Base-by-base conservation (phyloP, 2,888 invertebrate genomes). In the Clostera curtula region DNA sequence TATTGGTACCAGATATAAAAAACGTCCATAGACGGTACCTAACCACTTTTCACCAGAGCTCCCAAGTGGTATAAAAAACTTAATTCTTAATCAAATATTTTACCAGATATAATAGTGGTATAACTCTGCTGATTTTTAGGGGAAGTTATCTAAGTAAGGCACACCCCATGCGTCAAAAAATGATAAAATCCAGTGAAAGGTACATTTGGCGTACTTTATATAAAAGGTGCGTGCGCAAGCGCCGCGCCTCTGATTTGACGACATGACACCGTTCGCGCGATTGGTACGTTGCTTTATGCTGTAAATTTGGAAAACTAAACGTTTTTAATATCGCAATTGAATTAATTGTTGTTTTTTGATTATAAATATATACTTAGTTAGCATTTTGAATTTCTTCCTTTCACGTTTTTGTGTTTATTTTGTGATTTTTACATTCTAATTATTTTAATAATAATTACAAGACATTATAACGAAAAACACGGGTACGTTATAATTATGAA, bases 191-290 rank as follows among this genome's bases (percentile, higher is more conserved):
- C 43, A 67, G 80, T 82, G 82, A 82, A 82, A 82, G 82, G 82
- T 53, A 53, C 54, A 10, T 10, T 45, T 72, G 69, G 66, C 47
- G 52, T 46, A 24, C 31, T 28, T 40, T 50, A 56, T 82, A 80
- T 82, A 82, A 55, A 82, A 80, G 72, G 49, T 43, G 44, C 41
- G 29, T 29, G 63, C 76, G 58, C 67, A 25, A 34, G 71, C 75
- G 62, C 61, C 56, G 79, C 74, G 68, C 70, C 76, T 77, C 73
- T 74, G 71, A 80, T 63, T 75, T 55, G 57, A 61, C 70, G 46
- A 68, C 64, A 79, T 79, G 79, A 62, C 76, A 60, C 63, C 68
- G 61, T 58, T 70, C 60, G 60, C 62, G 55, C 60, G 68, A 69
- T 74, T 80, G 79, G 79, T 80, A 80, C 62, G 79, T 80, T 62